Percentiles rank a stretch among this genome's conserved stretches.
Conservation (phyloP, 2,113 vertebrate genomes). For the Silurus asotus region DNA sequence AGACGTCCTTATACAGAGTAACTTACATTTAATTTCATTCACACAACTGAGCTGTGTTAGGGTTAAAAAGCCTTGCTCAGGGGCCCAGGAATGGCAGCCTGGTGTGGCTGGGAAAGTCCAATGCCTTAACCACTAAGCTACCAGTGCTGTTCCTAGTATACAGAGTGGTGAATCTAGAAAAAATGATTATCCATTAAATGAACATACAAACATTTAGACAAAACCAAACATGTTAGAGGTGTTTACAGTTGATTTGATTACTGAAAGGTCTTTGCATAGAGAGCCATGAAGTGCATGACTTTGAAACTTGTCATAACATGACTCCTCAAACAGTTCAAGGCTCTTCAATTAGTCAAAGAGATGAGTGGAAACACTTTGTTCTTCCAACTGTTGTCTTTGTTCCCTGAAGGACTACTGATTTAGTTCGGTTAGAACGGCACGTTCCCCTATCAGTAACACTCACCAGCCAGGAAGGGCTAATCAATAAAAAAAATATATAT, state of each 20-base stretch:
- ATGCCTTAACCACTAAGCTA: too few species aligned
- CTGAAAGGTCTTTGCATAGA: background rate
- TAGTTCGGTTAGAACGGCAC: constrained; percentile 2
- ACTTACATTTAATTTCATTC: too few species aligned
- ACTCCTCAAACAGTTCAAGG: constrained; percentile 30
- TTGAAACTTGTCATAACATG: constrained; percentile 15
- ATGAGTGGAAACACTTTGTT: constrained; percentile 55
- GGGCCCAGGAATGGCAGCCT: too few species aligned
- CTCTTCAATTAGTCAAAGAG: constrained; percentile 46
- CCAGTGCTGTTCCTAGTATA: background rate
- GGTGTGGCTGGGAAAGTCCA: too few species aligned
- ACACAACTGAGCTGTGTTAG: too few species aligned
- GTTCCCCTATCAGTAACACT: constrained; percentile 28
- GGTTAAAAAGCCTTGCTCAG: too few species aligned
- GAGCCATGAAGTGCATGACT: constrained; percentile 11
- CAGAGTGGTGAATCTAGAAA: background rate
- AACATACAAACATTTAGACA: background rate
- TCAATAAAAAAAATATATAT: background rate
- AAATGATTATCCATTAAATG: background rate
- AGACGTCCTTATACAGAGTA: too few species aligned
- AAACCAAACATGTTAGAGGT: background rate
- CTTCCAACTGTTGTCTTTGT: constrained; percentile 41
- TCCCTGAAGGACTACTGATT: constrained; percentile 29
- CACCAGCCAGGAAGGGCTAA: constrained; percentile 15
- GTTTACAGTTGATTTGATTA: background rate